Base-by-base conservation (phyloP, 1,140 invertebrate genomes). In the Magallana gigas region DNA sequence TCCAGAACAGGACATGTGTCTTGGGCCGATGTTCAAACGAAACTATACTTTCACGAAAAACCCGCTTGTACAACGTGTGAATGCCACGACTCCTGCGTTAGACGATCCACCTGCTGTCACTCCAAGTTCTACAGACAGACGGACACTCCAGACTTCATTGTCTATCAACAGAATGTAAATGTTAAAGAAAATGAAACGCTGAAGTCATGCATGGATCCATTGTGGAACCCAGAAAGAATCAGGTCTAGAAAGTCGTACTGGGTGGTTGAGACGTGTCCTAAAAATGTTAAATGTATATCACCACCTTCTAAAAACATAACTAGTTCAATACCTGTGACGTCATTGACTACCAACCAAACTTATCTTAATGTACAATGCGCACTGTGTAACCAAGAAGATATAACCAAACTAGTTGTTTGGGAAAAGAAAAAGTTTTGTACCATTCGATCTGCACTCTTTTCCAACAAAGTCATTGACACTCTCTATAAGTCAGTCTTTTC, bases 81-180 rank as follows among this genome's bases (percentile, higher is more conserved):
- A 4, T 71, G 2, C 23, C 0, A 71, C 0, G 64, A 71, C 36
- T 71, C 18, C 18, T 71, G 64, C 18, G 64, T 71, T n/a, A 71
- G 64, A 71, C 18, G 18, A 71, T 8, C 18, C 16, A 71, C 64
- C 11, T 71, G 64, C 11, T 71, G 64, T 29, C 64, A 4, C 18
- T 71, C 64, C 18, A 71, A 71, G 29, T 71, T 71, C 18, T 71
- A 71, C 9, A 71, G 64, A 71, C 64, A 71, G 18, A 11, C 64
- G 9, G 16, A 7, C 29, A 18, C 64, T 71, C 64, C 64, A 18
- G 64, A 71, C 18, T 71, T 71, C 64, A 71, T 71, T 18, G 5
- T 29, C 23, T 71, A 71, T 29, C n/a, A 11, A 23, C 18, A 3
- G 18, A 71, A 11, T 29, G 16, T 29, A 8, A 23, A 71, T 6